Conservation (phyloP, 2,888 invertebrate genomes). For the Tortricodes alternella region DNA sequence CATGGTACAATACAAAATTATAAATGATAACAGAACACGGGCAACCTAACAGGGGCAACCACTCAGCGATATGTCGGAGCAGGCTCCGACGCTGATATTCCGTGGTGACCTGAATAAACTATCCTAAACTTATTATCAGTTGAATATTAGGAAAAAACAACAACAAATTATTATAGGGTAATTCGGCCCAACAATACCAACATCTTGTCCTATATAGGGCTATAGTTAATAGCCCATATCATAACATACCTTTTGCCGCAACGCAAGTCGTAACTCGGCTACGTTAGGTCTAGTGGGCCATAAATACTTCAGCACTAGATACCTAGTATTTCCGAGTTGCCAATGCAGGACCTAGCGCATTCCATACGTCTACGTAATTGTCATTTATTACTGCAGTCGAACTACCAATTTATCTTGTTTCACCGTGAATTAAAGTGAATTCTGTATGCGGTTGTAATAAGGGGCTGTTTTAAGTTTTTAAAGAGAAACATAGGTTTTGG, state of each 20-base stretch:
- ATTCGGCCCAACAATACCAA: no score
- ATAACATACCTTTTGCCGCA: neutral
- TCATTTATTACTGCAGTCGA: conserved; percentile 49
- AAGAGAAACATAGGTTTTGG: neutral
- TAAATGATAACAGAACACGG: no score
- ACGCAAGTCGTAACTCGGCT: conserved; percentile 9
- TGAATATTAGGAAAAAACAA: no score
- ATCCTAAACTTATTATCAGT: no score
- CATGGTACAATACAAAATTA: no score
- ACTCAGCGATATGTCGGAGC: no score
- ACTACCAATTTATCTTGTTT: conserved; percentile 33
- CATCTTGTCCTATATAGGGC: no score
- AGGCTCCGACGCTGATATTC: no score
- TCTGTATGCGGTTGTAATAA: neutral
- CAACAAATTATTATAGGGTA: no score
- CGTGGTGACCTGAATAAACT: no score
- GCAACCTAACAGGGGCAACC: no score
- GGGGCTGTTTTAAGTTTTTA: conserved; percentile 3
- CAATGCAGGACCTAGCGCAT: neutral
- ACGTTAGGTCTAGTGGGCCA: conserved; percentile 26
- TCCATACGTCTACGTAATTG: conserved; percentile 41
- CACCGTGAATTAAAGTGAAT: conserved; percentile 11
- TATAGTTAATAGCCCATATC: no score
- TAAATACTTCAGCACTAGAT: conserved; percentile 35
- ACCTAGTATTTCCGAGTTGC: conserved; percentile 8